These are phyloP conservation scores for Alexandromys fortis DNA, from an alignment of 2,113 vertebrate genomes.

Conservation along the genomic window DNA sequence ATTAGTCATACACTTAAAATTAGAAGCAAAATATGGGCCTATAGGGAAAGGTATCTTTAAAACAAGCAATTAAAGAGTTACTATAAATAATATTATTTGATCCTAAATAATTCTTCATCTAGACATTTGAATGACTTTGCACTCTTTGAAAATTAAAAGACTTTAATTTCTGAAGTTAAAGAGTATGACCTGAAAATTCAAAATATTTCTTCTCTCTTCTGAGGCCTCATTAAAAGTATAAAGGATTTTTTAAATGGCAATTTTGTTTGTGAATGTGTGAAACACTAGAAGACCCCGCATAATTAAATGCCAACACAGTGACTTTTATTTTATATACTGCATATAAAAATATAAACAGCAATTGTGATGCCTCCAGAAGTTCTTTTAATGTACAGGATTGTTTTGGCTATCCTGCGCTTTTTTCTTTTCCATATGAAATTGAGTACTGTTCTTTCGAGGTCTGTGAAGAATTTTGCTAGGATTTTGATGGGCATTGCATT, in stretches of 20 bases:
- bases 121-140: slow-evolving; percentile 3
- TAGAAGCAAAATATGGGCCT: slow-evolving; percentile 10
- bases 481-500: too few relatives aligned
- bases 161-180: slow-evolving; percentile 51
- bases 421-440: too few relatives aligned
- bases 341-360: background rate
- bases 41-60: background rate
- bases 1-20: background rate
- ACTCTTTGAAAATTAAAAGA: background rate
- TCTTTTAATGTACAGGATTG: too few relatives aligned
- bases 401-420: too few relatives aligned
- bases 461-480: too few relatives aligned
- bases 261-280: background rate
- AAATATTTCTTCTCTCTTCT: slow-evolving; percentile 9
- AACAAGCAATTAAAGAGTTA: slow-evolving; percentile 35
- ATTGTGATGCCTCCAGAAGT: too few relatives aligned
- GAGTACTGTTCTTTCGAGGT: too few relatives aligned
- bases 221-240: background rate
- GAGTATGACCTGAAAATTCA: slow-evolving; percentile 18
- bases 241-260: background rate
- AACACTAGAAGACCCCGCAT: background rate
- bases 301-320: background rate
- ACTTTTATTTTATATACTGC: background rate
- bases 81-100: background rate
- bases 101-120: slow-evolving; percentile 29